Evolutionary conservation across 2,797 vertebrate genomes (phyloP).

Genomic region (Enteromius thamalakanensis): DNA sequence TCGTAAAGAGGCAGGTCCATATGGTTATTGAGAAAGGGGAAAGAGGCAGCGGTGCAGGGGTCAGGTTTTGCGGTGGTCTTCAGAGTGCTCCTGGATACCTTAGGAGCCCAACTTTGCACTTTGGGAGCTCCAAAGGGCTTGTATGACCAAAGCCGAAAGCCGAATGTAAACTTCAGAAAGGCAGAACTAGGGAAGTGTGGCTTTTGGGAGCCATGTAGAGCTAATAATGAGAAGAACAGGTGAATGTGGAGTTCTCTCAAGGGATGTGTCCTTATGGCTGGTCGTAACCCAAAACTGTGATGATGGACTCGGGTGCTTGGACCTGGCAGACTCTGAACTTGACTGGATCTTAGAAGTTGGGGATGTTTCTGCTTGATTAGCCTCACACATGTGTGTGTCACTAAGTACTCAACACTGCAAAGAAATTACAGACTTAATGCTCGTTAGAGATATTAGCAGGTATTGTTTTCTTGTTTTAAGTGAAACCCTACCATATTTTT

Average conservation of each 20-base stretch:
- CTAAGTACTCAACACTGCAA: neutral
- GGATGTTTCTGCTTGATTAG: slow-evolving; percentile 13
- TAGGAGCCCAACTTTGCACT: slow-evolving; percentile 46
- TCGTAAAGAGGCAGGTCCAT: slow-evolving; percentile 57
- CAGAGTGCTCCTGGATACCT: slow-evolving; percentile 49
- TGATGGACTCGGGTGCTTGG: slow-evolving; percentile 38
- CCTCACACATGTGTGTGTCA: slow-evolving; percentile 12
- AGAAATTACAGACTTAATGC: neutral
- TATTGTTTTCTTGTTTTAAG: neutral
- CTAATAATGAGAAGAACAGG: slow-evolving; percentile 61
- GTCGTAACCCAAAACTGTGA: slow-evolving; percentile 43
- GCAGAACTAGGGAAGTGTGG: slow-evolving; percentile 51
- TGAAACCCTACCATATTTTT: neutral
- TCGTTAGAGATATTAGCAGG: neutral
- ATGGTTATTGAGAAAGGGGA: slow-evolving; percentile 50
- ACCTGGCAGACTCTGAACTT: neutral
- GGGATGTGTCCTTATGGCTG: slow-evolving; percentile 37
- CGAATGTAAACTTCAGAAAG: slow-evolving; percentile 46
- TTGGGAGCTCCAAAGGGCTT: slow-evolving; percentile 51
- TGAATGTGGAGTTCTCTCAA: slow-evolving; percentile 13
- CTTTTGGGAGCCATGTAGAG: slow-evolving; percentile 52
- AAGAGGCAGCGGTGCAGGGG: slow-evolving; percentile 43
- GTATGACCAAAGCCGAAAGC: slow-evolving; percentile 50
- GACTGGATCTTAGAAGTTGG: slow-evolving; percentile 10
- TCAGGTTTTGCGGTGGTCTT: slow-evolving; percentile 46